Conservation (phyloP, 2,113 vertebrate species). For the Chionodraco myersi region DNA sequence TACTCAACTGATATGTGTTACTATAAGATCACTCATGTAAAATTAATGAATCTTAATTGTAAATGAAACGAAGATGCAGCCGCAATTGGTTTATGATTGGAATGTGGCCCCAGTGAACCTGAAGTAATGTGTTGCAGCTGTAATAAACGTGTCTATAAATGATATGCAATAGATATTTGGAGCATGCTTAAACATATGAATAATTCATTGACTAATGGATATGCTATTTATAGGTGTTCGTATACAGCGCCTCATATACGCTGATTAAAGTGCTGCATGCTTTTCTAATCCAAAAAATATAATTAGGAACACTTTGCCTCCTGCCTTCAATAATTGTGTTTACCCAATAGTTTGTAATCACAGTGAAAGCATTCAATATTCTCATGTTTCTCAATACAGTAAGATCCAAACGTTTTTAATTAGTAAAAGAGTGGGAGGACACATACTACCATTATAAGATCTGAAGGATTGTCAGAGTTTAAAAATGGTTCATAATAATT, state of each 20-base stretch:
- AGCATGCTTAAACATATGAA: conserved; percentile 6
- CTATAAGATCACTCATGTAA: not conserved
- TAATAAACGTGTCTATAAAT: conserved; percentile 54
- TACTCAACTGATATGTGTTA: not conserved
- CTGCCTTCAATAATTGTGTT: not conserved
- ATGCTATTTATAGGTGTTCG: conserved; percentile 25
- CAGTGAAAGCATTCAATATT: not conserved
- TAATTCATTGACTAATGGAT: conserved; percentile 30
- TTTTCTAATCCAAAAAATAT: not conserved
- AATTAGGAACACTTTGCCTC: not conserved
- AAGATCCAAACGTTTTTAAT: no score
- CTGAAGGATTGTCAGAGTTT: no score
- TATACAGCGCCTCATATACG: conserved; percentile 3
- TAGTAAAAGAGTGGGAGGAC: no score
- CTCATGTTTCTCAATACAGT: not conserved
- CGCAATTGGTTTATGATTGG: not conserved
- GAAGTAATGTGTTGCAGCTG: conserved; percentile 10
- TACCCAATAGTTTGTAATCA: not conserved
- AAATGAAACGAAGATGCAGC: not conserved
- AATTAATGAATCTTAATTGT: not conserved
- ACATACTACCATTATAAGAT: no score
- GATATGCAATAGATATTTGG: conserved; percentile 25
- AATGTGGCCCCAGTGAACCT: conserved; percentile 7
- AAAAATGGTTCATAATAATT: no score
- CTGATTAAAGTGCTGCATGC: not conserved